Conservation (phyloP, 2,888 invertebrate genomes). For the Ypsolopha scabrella region DNA sequence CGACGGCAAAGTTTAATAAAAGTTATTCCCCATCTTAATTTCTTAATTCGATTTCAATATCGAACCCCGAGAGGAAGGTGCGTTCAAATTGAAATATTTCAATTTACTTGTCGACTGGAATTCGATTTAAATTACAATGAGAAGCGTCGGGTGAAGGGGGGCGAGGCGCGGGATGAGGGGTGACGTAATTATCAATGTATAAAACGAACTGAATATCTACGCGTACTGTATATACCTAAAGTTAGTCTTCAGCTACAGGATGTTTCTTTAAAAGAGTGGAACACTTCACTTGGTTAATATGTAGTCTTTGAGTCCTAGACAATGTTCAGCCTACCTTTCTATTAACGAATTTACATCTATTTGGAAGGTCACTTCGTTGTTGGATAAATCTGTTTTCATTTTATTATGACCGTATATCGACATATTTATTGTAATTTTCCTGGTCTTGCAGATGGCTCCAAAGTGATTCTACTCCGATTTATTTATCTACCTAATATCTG, state of each 20-base stretch:
- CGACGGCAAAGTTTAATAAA: too few relatives aligned
- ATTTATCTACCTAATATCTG: too few relatives aligned
- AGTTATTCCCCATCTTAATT: conserved; percentile 30
- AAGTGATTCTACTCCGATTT: too few relatives aligned
- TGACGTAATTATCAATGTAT: conserved; percentile 55
- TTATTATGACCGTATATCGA: too few relatives aligned
- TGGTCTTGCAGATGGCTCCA: too few relatives aligned
- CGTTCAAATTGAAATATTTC: conserved; percentile 64
- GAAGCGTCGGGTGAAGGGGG: conserved; percentile 18
- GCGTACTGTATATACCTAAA: conserved; percentile 21
- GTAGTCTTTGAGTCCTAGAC: neutral
- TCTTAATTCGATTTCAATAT: conserved; percentile 41
- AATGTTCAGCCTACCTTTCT: too few relatives aligned
- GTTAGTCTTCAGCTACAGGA: conserved; percentile 7
- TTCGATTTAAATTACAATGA: conserved; percentile 68
- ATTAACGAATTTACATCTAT: too few relatives aligned
- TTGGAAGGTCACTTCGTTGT: too few relatives aligned
- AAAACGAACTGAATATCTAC: conserved; percentile 39
- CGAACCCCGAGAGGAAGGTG: conserved; percentile 41
- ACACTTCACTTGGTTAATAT: neutral
- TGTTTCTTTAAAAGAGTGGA: conserved; percentile 6
- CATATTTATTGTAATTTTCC: too few relatives aligned
- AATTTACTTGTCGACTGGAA: conserved; percentile 64
- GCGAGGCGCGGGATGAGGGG: conserved; percentile 9
- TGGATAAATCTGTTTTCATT: too few relatives aligned